Evolutionary conservation across 2,113 vertebrate species (phyloP).

Genomic region (Ascaphus truei): DNA sequence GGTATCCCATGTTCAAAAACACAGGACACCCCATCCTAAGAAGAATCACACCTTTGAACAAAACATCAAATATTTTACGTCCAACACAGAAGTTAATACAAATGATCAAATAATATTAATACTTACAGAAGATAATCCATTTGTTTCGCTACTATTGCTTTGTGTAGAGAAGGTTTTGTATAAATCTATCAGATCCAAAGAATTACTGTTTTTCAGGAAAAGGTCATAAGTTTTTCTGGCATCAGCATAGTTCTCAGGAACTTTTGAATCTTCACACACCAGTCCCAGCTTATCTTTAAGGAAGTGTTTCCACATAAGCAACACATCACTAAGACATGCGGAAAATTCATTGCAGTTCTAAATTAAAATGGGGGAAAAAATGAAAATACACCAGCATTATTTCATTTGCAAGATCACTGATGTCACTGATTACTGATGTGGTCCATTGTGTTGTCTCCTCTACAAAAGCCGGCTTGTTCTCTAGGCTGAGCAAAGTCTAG

Average conservation of each 20-base stretch:
- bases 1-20: no score
- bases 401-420: no score
- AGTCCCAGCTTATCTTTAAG: constrained; percentile 81
- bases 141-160: constrained; percentile 53
- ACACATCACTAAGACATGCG: constrained; percentile 80
- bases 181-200: constrained; percentile 85
- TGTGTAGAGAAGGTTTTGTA: constrained; percentile 64
- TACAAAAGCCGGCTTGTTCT: no score
- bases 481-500: no score
- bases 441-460: not conserved
- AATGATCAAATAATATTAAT: constrained; percentile 26
- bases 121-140: constrained; percentile 74
- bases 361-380: constrained; percentile 25
- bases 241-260: constrained; percentile 69
- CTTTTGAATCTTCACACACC: constrained; percentile 48
- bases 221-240: constrained; percentile 69
- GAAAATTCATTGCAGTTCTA: constrained; percentile 78
- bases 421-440: no score
- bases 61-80: not conserved
- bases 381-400: no score
- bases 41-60: no score
- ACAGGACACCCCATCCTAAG: no score
- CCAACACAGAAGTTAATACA: not conserved
- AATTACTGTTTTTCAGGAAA: constrained; percentile 79
- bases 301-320: constrained; percentile 83